Evolutionary conservation across 2,113 vertebrate species (phyloP).

Genomic region (Perca flavescens): DNA sequence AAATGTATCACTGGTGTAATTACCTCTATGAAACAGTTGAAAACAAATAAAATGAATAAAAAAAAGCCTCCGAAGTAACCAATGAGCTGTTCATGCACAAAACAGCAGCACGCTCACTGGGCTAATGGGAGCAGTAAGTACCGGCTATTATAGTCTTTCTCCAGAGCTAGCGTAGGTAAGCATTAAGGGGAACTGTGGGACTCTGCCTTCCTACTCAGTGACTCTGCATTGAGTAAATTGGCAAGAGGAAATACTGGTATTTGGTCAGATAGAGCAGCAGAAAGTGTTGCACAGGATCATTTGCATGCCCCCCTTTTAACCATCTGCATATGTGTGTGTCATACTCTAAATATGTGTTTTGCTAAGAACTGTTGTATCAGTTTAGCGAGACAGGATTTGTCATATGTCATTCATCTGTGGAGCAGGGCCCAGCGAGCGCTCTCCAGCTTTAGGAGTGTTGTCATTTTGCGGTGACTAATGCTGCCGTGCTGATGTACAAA

Average conservation of each 20-base stretch:
- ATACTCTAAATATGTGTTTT: conserved; percentile 4
- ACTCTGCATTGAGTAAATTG: conserved; percentile 38
- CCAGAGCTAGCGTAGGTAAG: conserved; percentile 33
- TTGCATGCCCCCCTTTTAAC: background rate
- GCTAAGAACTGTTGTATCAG: conserved; percentile 1
- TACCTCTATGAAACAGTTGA: background rate
- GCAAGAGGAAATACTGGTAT: conserved; percentile 23
- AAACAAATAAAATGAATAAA: background rate
- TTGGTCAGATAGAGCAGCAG: conserved; percentile 37
- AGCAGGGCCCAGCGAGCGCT: background rate
- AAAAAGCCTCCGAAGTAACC: background rate
- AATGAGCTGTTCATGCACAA: background rate
- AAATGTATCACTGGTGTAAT: background rate
- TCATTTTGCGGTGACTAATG: conserved; percentile 12
- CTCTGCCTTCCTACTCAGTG: conserved; percentile 50
- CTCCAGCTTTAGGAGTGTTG: background rate
- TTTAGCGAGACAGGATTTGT: conserved; percentile 10
- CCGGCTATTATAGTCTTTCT: conserved; percentile 49
- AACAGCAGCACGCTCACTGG: background rate
- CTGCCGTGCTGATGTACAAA: conserved; percentile 6
- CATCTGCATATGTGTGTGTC: background rate
- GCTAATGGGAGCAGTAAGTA: conserved; percentile 31
- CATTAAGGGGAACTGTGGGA: conserved; percentile 52
- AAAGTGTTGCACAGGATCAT: conserved; percentile 31
- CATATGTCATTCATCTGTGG: conserved; percentile 10